A percentile compares a stretch with the other conserved stretches of the same genome.
Evolutionary conservation across 2,113 vertebrate species (phyloP).

Genomic region (Percina caprodes): DNA sequence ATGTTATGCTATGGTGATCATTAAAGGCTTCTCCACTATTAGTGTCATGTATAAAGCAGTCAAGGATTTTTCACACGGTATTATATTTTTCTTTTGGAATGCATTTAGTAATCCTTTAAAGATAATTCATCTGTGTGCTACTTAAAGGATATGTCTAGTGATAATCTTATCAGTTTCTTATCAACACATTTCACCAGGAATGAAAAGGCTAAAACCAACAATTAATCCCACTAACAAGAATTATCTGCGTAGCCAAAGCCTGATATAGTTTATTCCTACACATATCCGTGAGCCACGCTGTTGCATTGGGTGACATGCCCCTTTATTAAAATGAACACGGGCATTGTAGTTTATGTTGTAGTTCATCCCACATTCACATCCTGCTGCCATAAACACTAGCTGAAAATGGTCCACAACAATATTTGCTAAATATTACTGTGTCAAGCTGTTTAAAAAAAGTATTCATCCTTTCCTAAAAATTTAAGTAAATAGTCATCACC

Average conservation of each 20-base stretch:
- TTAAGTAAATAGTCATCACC: neutral
- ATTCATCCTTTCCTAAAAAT: neutral
- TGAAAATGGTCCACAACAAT: neutral
- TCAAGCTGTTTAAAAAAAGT: neutral
- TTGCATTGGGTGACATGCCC: neutral
- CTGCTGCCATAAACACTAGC: neutral
- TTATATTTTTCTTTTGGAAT: neutral
- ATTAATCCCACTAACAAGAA: neutral
- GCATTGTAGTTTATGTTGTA: neutral
- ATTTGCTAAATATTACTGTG: neutral
- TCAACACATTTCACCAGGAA: neutral
- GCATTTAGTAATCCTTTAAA: neutral
- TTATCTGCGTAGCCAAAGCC: neutral
- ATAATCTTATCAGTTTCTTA: neutral
- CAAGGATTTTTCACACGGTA: neutral
- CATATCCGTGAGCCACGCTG: neutral
- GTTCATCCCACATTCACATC: neutral
- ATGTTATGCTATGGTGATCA: neutral
- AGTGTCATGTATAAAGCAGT: neutral
- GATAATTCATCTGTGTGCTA: neutral
- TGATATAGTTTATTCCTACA: neutral
- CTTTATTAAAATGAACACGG: neutral
- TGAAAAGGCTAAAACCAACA: neutral
- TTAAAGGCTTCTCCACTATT: neutral
- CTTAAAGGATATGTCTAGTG: neutral